Conservation (phyloP, 2,113 vertebrate species). For the Ciconia boyciana region DNA sequence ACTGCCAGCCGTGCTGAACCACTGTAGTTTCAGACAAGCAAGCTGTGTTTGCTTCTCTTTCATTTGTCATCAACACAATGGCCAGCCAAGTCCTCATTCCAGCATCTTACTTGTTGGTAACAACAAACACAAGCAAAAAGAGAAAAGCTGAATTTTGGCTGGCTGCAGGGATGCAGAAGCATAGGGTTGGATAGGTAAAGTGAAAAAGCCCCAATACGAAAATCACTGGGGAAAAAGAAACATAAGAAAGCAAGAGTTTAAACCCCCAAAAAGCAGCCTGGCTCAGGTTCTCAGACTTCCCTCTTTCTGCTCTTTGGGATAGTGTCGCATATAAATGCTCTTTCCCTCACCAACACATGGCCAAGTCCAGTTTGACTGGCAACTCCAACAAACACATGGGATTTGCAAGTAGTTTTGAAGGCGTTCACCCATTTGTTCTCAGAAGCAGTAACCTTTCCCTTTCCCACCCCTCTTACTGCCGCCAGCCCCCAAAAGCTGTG, state of each 20-base stretch:
- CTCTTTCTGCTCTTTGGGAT: background rate
- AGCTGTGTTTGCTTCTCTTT: slow-evolving; percentile 51
- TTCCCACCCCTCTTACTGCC: background rate
- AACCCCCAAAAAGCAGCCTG: background rate
- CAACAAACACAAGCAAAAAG: slow-evolving; percentile 16
- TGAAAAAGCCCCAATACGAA: background rate
- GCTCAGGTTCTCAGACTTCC: background rate
- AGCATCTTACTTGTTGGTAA: slow-evolving; percentile 9
- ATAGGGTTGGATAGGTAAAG: background rate
- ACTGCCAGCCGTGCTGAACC: slow-evolving; percentile 32
- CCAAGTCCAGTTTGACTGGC: background rate
- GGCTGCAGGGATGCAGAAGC: background rate
- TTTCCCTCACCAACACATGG: background rate
- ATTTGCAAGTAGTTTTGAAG: background rate
- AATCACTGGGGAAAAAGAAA: background rate
- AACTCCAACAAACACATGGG: background rate
- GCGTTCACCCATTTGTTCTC: background rate
- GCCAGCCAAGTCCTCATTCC: slow-evolving; percentile 46
- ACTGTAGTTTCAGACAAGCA: slow-evolving; percentile 51
- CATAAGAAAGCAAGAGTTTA: background rate
- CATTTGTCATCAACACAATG: slow-evolving; percentile 37
- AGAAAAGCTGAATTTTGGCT: background rate
- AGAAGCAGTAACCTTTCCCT: background rate
- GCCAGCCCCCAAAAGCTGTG: background rate
- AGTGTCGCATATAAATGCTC: background rate